Evolutionary conservation across 2,888 invertebrate species (phyloP).

Genomic region (Hymenopus coronatus): DNA sequence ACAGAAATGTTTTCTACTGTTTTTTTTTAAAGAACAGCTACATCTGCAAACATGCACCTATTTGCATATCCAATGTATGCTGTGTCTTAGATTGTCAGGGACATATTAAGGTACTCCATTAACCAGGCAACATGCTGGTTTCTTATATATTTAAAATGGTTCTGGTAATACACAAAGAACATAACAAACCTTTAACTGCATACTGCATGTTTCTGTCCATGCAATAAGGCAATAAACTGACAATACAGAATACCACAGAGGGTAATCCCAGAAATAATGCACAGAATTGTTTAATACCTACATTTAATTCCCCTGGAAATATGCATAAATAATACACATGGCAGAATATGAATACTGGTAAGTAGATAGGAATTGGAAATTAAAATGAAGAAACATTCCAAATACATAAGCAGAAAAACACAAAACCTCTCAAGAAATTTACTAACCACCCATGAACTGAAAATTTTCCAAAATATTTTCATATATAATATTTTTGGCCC

Average conservation of each 20-base stretch:
- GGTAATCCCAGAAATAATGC: too few species aligned
- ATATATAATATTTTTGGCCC: too few species aligned
- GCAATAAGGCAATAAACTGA: neutral
- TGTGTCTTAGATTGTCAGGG: neutral
- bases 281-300: too few species aligned
- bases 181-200: neutral
- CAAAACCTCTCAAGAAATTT: too few species aligned
- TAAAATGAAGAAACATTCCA: too few species aligned
- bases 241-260: neutral
- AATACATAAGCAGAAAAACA: too few species aligned
- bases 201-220: neutral
- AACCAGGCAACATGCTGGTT: neutral
- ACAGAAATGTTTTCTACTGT: neutral
- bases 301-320: too few species aligned
- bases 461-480: too few species aligned
- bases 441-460: too few species aligned
- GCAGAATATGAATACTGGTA: too few species aligned
- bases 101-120: neutral
- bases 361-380: too few species aligned
- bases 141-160: neutral
- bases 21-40: neutral
- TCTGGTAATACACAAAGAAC: neutral
- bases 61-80: neutral
- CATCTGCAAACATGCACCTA: neutral
- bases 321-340: too few species aligned